Evolutionary conservation across 2,888 invertebrate genomes (phyloP).

Genomic region (Spilarctia lutea): DNA sequence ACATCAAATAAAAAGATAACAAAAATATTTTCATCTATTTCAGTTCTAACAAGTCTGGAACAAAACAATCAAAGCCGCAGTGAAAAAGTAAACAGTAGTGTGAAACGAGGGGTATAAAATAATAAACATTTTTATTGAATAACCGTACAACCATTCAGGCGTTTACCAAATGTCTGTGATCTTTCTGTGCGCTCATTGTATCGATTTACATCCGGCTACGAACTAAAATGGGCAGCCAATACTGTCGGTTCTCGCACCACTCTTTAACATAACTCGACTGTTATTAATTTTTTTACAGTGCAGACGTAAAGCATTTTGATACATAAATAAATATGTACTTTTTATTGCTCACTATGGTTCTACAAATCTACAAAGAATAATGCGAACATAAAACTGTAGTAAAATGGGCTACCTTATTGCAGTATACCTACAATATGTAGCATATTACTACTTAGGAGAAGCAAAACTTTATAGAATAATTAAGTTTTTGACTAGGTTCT

Average conservation of each 20-base stretch:
- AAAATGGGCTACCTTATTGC: too few species aligned
- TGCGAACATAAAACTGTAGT: too few species aligned
- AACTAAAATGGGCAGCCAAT: slow-evolving; percentile 70
- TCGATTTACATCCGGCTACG: slow-evolving; percentile 79
- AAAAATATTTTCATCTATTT: slow-evolving; percentile 12
- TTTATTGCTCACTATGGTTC: too few species aligned
- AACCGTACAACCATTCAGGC: slow-evolving; percentile 32
- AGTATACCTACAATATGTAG: neutral
- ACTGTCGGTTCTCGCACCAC: slow-evolving; percentile 52
- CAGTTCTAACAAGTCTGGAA: slow-evolving; percentile 25
- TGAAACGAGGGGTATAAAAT: slow-evolving; percentile 40
- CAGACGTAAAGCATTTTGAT: neutral
- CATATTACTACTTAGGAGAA: neutral
- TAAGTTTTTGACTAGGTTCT: neutral
- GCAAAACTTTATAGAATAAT: neutral
- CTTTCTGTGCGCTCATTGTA: slow-evolving; percentile 76
- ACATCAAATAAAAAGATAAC: slow-evolving; percentile 15
- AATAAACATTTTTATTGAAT: slow-evolving; percentile 63
- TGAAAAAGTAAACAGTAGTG: slow-evolving; percentile 35
- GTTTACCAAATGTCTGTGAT: slow-evolving; percentile 70
- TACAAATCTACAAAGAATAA: neutral
- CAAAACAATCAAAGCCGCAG: slow-evolving; percentile 33
- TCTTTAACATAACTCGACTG: slow-evolving; percentile 38
- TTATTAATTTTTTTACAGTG: neutral
- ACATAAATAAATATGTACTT: too few species aligned